A percentile compares a stretch with the other conserved stretches of the same genome.
Evolutionary conservation across 2,113 vertebrate species (phyloP).

Genomic region (Notechis scutatus): DNA sequence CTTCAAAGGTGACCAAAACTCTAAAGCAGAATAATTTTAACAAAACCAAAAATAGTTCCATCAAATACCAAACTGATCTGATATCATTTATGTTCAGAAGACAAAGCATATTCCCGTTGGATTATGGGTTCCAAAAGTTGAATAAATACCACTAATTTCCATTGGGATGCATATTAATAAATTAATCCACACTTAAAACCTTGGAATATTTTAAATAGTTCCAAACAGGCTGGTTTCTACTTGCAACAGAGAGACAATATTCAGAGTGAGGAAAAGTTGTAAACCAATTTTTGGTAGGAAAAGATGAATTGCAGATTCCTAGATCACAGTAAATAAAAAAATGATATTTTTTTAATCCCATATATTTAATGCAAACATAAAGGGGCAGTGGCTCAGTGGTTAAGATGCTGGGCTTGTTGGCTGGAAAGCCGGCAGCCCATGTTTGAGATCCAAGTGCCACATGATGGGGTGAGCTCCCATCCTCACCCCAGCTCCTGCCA

Average conservation of each 20-base stretch:
- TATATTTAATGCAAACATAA: not conserved
- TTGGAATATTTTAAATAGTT: fast-evolving
- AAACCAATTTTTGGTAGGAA: not conserved
- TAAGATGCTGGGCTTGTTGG: not conserved
- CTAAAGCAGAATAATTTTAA: not conserved
- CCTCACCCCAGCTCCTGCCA: not conserved
- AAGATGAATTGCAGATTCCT: not conserved
- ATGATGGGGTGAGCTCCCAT: not conserved
- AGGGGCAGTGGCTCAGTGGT: not conserved
- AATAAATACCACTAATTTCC: not conserved
- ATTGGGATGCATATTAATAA: not conserved
- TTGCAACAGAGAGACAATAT: not conserved
- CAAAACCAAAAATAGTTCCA: not conserved
- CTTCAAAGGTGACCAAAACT: not conserved
- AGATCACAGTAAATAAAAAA: not conserved
- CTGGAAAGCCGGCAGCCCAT: not conserved
- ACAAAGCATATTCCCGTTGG: not conserved
- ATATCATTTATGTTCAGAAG: not conserved
- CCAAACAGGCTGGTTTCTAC: not conserved
- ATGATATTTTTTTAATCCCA: not conserved
- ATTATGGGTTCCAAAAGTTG: not conserved
- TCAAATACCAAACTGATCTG: not conserved
- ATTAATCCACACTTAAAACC: not conserved
- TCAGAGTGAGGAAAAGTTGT: fast-evolving
- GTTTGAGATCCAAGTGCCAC: not conserved